phyloP scores from a whole-genome alignment of 2,113 vertebrate species.

The Ancistrus triradiatus region DNA sequence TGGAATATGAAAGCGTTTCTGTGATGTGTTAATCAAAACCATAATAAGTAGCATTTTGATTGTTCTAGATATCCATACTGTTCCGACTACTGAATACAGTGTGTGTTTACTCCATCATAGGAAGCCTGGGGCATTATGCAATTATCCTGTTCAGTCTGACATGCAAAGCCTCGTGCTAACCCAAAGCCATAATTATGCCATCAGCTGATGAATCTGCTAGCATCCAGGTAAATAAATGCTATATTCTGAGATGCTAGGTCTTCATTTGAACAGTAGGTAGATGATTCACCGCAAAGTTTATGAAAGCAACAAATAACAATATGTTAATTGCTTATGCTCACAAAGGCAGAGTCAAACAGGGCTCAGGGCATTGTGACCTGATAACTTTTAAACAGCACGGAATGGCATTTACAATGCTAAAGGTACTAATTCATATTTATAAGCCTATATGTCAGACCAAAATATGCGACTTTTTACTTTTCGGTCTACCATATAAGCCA shows the following conservation, averaged over 20 bases:
- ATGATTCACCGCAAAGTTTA: conserved; percentile 13
- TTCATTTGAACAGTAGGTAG: conserved; percentile 5
- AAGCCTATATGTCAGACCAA: neutral
- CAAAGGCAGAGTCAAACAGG: neutral
- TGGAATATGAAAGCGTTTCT: too few relatives aligned
- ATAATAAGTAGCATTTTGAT: too few relatives aligned
- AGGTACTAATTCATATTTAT: neutral
- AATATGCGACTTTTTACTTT: too few relatives aligned
- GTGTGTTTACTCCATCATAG: too few relatives aligned
- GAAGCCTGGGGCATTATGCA: too few relatives aligned
- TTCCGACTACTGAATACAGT: too few relatives aligned
- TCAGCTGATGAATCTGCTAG: conserved; percentile 8
- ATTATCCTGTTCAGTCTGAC: neutral
- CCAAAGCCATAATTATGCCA: conserved; percentile 26
- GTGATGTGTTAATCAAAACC: too few relatives aligned
- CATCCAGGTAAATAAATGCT: conserved; percentile 13
- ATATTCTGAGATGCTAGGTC: conserved; percentile 21
- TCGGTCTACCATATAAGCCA: too few relatives aligned
- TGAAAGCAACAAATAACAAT: conserved; percentile 9
- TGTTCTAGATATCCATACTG: too few relatives aligned
- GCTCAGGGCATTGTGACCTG: neutral
- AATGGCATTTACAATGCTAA: neutral
- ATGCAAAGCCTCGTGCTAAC: neutral
- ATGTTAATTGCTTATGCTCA: neutral
- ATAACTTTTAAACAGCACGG: neutral